phyloP scores from a whole-genome alignment of 2,888 invertebrate species.

The Boloria euphrosyne region DNA sequence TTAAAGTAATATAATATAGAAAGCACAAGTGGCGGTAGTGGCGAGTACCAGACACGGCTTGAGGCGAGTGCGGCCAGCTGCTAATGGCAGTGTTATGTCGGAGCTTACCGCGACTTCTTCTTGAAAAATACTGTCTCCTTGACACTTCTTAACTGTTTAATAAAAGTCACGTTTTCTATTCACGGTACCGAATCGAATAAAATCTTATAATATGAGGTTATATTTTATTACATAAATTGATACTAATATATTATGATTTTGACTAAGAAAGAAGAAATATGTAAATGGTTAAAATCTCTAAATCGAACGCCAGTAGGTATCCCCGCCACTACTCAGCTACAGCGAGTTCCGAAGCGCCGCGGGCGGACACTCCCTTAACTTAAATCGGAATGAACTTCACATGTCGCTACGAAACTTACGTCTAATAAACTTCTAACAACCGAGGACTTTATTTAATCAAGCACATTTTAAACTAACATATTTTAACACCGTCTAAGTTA shows the following conservation, averaged over 20 bases:
- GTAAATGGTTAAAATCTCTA: not conserved
- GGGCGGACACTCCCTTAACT: constrained; percentile 45
- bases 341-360: constrained; percentile 47
- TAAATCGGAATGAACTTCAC: constrained; percentile 41
- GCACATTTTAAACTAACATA: not conserved
- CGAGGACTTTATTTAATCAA: constrained; percentile 14
- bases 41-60: constrained; percentile 32
- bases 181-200: no score
- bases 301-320: not conserved
- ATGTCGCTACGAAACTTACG: constrained; percentile 34
- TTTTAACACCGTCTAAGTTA: not conserved
- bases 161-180: not conserved
- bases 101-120: constrained; percentile 36
- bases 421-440: constrained; percentile 40
- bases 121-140: constrained; percentile 28
- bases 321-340: constrained; percentile 2
- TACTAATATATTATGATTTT: not conserved
- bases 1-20: constrained; percentile 25
- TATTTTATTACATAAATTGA: no score
- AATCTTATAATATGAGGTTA: no score
- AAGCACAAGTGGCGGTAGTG: constrained; percentile 6
- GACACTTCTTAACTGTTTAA: constrained; percentile 8
- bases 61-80: constrained; percentile 53
- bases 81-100: constrained; percentile 65
- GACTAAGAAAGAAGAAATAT: not conserved